These are phyloP conservation scores for Thaumetopoea pityocampa DNA, from an alignment of 1,140 invertebrate genomes.

Conservation along the genomic window DNA sequence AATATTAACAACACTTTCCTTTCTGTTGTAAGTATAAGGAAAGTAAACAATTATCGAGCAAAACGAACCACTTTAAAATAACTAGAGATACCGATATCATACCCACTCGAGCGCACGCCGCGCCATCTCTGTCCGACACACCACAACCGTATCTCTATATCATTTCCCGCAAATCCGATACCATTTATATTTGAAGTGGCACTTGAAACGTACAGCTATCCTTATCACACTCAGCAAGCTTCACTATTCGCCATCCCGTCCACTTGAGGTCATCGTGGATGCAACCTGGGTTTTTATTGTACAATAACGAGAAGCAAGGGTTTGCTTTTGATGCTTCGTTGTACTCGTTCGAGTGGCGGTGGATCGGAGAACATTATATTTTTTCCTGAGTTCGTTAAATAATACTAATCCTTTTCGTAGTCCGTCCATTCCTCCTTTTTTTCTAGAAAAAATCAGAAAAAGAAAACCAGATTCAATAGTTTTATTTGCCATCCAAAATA, in stretches of 20 bases:
- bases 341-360: too few relatives aligned
- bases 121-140: conserved; percentile 11
- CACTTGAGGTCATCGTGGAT: conserved; percentile 48
- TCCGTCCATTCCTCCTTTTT: too few relatives aligned
- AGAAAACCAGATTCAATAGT: too few relatives aligned
- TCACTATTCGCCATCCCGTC: conserved; percentile 35
- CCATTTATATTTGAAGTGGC: conserved; percentile 58
- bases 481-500: too few relatives aligned
- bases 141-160: conserved; percentile 18
- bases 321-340: conserved; percentile 30
- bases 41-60: not conserved
- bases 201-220: conserved; percentile 28
- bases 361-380: too few relatives aligned
- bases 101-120: conserved; percentile 27
- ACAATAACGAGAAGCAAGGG: conserved; percentile 28
- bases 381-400: too few relatives aligned
- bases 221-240: conserved; percentile 24
- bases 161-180: conserved; percentile 37
- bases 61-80: conserved; percentile 5
- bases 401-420: too few relatives aligned
- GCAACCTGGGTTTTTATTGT: conserved; percentile 57
- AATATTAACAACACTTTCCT: too few relatives aligned
- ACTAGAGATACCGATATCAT: conserved; percentile 12
- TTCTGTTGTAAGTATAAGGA: too few relatives aligned
- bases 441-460: too few relatives aligned